Evolutionary conservation across 1,140 invertebrate species (phyloP).

Genomic region (Muscidifurax raptorellus): DNA sequence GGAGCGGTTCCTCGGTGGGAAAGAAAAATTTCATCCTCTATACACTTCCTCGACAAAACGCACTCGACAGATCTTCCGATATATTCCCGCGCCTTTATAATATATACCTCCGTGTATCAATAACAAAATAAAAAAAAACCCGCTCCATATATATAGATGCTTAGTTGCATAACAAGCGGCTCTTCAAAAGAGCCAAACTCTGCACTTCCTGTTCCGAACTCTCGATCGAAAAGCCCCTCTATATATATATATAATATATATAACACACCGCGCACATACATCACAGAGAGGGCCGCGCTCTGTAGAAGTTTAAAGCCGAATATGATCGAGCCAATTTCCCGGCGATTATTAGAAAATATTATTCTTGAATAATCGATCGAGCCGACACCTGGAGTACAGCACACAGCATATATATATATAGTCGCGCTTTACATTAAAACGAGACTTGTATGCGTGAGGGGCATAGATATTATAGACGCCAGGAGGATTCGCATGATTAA

Average conservation of each 20-base stretch:
- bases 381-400: conserved; percentile 38
- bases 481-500: conserved; percentile 35
- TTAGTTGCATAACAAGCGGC: conserved; percentile 5
- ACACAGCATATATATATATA: conserved; percentile 6
- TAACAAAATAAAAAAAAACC: conserved; percentile 22
- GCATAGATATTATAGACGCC: background rate
- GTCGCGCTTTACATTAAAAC: conserved; percentile 7
- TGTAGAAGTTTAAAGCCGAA: conserved; percentile 45
- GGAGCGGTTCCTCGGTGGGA: background rate
- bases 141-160: background rate
- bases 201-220: conserved; percentile 39
- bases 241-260: conserved; percentile 4
- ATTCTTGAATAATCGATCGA: conserved; percentile 67
- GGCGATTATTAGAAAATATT: conserved; percentile 68
- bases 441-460: background rate
- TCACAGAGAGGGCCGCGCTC: background rate
- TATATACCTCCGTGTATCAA: background rate
- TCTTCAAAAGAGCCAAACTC: conserved; percentile 11
- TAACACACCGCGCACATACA: background rate
- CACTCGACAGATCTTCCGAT: background rate
- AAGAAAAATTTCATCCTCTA: background rate
- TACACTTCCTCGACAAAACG: background rate
- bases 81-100: background rate
- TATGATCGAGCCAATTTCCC: conserved; percentile 54
- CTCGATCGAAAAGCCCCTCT: background rate